Base-by-base conservation (phyloP, 2,113 vertebrate genomes). In the Anarrhichthys ocellatus region DNA sequence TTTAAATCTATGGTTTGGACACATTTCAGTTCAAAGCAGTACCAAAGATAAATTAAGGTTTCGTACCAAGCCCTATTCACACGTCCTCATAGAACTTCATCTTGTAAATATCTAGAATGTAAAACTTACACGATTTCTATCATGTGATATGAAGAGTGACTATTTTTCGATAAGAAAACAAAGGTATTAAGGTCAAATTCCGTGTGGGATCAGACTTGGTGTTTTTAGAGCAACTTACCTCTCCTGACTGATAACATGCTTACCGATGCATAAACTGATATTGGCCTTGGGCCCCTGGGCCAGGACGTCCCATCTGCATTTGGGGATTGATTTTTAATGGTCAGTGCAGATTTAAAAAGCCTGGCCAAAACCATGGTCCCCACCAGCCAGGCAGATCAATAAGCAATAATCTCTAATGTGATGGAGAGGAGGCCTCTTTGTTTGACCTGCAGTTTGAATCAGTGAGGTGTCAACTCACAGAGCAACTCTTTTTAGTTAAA, bases 381-480 rank as follows among this genome's bases (percentile, higher is more conserved):
- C 24, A 59, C 20, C 48, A 73, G 70, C 46, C 56, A 71, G 81
- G 73, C 79, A 70, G 48, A 92, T 93, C 92, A 92, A 93, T 90
- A 93, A 89, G 78, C 80, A 93, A 89, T 90, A 88, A 71, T 82
- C 32, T 88, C 32, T 58, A 82, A 84, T 88, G 84, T 82, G 69
- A 85, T 81, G 44, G 59, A 70, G 72, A 83, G 56, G 52, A 71
- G 38, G 80, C 69, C 71, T 78, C 75, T 67, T 78, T 72, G 64
- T 78, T 65, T 80, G 48, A 52, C 52, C 68, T 66, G 64, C 54
- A 82, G 65, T 83, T 78, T 88, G 90, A 90, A 90, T 93, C 84
- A 91, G 42, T 48, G 2, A 83, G 44, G 59, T 86, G 72, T 87
- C 66, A 71, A 54, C 59, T 74, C 78, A 80, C 81, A 74, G 42